Percentiles rank a stretch among this genome's conserved stretches.
These are phyloP conservation scores for Lemur catta DNA, from an alignment of 2,797 vertebrate species.

Conservation along the genomic window DNA sequence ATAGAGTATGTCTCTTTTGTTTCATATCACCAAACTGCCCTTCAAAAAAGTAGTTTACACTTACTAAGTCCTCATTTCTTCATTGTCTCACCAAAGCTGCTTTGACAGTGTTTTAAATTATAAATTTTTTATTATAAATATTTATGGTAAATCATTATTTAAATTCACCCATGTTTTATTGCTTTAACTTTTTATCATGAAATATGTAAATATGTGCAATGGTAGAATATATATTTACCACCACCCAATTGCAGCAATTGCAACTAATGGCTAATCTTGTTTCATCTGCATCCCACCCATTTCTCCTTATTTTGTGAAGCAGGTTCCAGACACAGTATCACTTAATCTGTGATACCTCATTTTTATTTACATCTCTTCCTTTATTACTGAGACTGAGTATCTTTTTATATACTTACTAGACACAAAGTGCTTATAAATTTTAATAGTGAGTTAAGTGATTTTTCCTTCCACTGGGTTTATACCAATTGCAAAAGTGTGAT, in stretches of 20 bases:
- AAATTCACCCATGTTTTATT: neutral
- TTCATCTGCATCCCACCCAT: neutral
- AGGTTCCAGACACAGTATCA: neutral
- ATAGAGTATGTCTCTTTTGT: neutral
- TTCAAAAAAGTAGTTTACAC: neutral
- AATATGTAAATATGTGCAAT: neutral
- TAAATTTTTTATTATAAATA: too few relatives aligned
- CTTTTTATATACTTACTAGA: constrained; percentile 2
- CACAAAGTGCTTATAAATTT: neutral
- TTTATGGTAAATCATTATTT: neutral
- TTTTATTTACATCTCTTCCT: neutral
- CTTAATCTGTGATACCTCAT: neutral
- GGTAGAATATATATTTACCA: neutral
- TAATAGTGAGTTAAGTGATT: constrained; percentile 7
- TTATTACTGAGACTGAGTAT: constrained; percentile 28
- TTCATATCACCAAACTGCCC: neutral
- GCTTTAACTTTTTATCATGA: neutral
- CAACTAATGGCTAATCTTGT: neutral
- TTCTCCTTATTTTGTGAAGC: neutral
- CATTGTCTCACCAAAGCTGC: neutral
- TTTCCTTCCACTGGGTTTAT: constrained; percentile 15
- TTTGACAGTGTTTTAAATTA: neutral
- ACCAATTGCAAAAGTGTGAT: neutral
- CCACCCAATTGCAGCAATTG: neutral
- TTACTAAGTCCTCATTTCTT: neutral